Evolutionary conservation across 2,888 invertebrate species (phyloP).

Genomic region (Drosophila incognita): DNA sequence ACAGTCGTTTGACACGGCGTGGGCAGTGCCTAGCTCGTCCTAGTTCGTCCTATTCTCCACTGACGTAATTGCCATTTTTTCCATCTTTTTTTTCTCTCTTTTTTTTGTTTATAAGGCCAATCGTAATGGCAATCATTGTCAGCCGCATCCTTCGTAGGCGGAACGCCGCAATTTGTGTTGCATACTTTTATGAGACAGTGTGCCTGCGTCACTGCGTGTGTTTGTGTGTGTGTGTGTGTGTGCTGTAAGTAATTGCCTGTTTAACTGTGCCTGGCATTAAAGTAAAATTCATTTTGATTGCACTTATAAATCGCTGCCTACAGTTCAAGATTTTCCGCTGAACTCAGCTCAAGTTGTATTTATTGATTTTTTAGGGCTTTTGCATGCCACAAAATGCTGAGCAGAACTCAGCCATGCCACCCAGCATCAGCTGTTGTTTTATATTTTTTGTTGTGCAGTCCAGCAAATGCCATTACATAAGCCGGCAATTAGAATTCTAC

Average conservation of each 20-base stretch:
- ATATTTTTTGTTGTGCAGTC: background rate
- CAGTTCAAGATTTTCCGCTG: constrained; percentile 9
- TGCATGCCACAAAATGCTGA: background rate
- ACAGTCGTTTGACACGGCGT: constrained; percentile 16
- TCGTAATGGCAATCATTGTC: constrained; percentile 26
- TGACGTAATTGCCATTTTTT: constrained; percentile 33
- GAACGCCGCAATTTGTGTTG: constrained; percentile 26
- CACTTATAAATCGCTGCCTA: constrained; percentile 10
- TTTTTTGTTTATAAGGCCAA: constrained; percentile 17
- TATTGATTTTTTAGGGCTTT: constrained; percentile 9
- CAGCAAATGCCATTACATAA: constrained; percentile 42
- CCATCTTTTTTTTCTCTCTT: background rate
- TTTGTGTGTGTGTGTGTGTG: background rate
- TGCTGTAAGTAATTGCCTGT: constrained; percentile 3
- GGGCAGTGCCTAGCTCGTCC: constrained; percentile 22
- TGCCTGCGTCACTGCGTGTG: constrained; percentile 13
- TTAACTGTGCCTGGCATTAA: constrained; percentile 38
- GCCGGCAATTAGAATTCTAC: constrained; percentile 44
- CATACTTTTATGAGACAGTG: constrained; percentile 48
- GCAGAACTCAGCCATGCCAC: background rate
- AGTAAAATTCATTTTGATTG: constrained; percentile 32
- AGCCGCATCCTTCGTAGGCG: constrained; percentile 8
- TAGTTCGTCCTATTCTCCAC: constrained; percentile 6
- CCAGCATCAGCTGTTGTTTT: constrained; percentile 14
- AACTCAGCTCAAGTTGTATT: background rate